These are phyloP conservation scores for Hylia prasina DNA, from an alignment of 2,113 vertebrate species.

Conservation along the genomic window DNA sequence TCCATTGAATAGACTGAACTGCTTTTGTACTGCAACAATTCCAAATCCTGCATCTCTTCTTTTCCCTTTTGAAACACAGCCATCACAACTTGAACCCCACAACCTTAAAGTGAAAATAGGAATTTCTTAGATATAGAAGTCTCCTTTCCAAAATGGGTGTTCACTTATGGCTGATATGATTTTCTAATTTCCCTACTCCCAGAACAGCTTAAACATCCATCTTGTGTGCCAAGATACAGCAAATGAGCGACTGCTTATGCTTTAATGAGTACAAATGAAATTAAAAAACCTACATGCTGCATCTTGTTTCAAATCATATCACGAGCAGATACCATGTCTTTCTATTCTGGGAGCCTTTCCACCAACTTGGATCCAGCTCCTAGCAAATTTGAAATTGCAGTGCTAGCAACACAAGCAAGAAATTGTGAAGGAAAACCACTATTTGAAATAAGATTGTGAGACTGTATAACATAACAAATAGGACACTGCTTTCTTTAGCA, in stretches of 20 bases:
- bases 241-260: conserved; percentile 12
- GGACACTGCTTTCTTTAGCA: not conserved
- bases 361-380: not conserved
- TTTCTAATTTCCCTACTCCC: conserved; percentile 7
- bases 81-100: not conserved
- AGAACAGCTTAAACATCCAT: not conserved
- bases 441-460: not conserved
- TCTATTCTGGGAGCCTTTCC: not conserved
- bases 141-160: not conserved
- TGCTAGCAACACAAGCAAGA: not conserved
- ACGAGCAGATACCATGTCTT: not conserved
- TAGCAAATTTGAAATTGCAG: not conserved
- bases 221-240: not conserved
- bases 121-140: not conserved
- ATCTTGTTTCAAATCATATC: not conserved
- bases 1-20: not conserved
- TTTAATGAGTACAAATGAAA: conserved; percentile 45
- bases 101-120: not conserved
- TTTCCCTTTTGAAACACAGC: not conserved
- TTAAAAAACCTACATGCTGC: conserved; percentile 11
- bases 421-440: not conserved
- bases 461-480: not conserved
- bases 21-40: not conserved
- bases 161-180: not conserved
- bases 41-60: not conserved